Base-by-base conservation (phyloP, 2,113 vertebrate genomes). In the Anolis sagrei region DNA sequence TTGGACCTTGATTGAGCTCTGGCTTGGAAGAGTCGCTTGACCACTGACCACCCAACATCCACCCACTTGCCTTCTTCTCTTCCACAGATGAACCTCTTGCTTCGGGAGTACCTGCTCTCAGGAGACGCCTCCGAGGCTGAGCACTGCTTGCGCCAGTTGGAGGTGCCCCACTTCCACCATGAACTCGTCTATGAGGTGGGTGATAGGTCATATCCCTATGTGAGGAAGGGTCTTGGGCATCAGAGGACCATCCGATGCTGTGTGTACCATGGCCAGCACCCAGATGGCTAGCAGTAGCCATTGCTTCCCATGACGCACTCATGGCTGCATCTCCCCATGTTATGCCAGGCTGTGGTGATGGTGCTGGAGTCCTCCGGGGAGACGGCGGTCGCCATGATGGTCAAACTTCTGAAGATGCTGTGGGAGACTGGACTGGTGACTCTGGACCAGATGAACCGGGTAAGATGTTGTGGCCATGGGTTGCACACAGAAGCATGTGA, bases 141-240 rank as follows among this genome's bases (percentile, higher is more conserved):
- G 82, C 97, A 68, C 80, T 98, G 97, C 79, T 95, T 98, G 84
- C 91, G 96, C 29, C 97, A 97, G 82, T 94, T 98, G 27, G 97
- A 98, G 86, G 97, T 98, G 25, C 97, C 97, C 14, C 97, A 98
- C 92, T 98, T 98, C 91, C 97, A 98, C 93, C 97, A 98, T n/a
- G 97, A 98, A 91, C 96, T 98, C 13, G 97, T 98, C 76, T 98
- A 97, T 4, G 97, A 98, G 97, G 97, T 98, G 93, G 58, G 54
- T 21, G 4, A 1, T 0, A 9, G 23, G 23, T 8, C 58, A 2
- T 5, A 14, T 34, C 68, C 29, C 68, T 3, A 3, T 1, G 6
- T 21, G 1, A 2, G 23, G 0, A 1, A 0, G 7, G 1, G 10
- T 11, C 64, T 68, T 29, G 23, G 64, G 23, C 25, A 27, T 27